Evolutionary conservation across 2,113 vertebrate genomes (phyloP).

Genomic region (Nesospiza acunhae): DNA sequence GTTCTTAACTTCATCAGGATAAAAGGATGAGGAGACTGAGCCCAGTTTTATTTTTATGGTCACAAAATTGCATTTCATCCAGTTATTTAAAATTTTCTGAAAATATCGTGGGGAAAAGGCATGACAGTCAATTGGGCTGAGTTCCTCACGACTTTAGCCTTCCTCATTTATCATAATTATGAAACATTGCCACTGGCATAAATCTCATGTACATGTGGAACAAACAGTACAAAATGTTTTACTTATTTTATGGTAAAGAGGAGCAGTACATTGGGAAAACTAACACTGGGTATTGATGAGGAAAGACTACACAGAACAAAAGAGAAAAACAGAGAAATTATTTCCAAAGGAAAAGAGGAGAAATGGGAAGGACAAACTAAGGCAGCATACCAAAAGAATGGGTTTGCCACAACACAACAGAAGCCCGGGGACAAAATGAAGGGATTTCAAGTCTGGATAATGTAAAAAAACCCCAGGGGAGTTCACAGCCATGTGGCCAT

Average conservation of each 20-base stretch:
- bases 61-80: background rate
- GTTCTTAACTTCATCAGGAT: background rate
- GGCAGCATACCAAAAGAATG: background rate
- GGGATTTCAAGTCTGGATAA: background rate
- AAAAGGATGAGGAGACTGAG: background rate
- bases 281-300: background rate
- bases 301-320: background rate
- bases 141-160: background rate
- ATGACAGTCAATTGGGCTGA: background rate
- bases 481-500: background rate
- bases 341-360: background rate
- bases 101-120: background rate
- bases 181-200: slow-evolving; percentile 1
- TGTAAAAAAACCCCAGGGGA: background rate
- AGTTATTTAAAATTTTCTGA: slow-evolving; percentile 14
- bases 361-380: background rate
- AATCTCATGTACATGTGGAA: background rate
- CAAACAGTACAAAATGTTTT: slow-evolving; percentile 34
- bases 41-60: background rate
- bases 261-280: background rate
- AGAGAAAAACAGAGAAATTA: background rate
- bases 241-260: slow-evolving; percentile 18
- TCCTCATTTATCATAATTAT: background rate
- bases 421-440: background rate
- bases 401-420: background rate